Conservation (phyloP, 2,113 vertebrate genomes). For the Tyrannus savana region DNA sequence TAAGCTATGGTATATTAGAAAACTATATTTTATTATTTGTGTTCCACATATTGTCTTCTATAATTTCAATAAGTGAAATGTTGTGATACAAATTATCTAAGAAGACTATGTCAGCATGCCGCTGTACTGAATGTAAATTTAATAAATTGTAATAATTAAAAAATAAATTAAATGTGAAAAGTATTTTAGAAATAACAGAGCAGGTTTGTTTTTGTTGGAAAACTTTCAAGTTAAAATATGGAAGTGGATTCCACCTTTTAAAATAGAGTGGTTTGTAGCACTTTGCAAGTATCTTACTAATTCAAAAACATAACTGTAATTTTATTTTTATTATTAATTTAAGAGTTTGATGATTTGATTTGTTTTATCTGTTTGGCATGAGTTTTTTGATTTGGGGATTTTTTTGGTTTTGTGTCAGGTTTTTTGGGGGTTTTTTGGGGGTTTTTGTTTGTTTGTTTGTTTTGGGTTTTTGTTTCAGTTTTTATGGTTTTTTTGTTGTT, state of each 20-base stretch:
- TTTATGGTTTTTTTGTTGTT: background rate
- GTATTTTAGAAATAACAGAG: background rate
- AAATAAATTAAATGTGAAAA: background rate
- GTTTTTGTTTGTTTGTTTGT: background rate
- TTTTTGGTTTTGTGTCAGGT: background rate
- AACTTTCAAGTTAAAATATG: background rate
- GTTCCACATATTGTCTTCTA: background rate
- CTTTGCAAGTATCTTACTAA: background rate
- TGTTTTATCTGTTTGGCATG: background rate
- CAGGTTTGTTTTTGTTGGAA: background rate
- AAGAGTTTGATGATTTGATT: rapidly evolving
- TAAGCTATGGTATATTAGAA: background rate
- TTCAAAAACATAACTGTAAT: background rate
- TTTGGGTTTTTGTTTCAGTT: too few species aligned
- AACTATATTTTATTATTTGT: background rate
- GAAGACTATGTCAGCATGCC: background rate
- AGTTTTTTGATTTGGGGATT: rapidly evolving
- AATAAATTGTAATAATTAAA: background rate
- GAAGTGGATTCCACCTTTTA: background rate
- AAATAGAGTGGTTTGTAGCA: background rate
- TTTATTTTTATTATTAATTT: background rate
- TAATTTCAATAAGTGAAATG: background rate
- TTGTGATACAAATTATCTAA: background rate
- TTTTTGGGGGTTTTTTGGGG: too few species aligned
- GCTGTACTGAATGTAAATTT: background rate